Evolutionary conservation across 1,140 invertebrate genomes (phyloP).

Genomic region (Vanessa tameamea): DNA sequence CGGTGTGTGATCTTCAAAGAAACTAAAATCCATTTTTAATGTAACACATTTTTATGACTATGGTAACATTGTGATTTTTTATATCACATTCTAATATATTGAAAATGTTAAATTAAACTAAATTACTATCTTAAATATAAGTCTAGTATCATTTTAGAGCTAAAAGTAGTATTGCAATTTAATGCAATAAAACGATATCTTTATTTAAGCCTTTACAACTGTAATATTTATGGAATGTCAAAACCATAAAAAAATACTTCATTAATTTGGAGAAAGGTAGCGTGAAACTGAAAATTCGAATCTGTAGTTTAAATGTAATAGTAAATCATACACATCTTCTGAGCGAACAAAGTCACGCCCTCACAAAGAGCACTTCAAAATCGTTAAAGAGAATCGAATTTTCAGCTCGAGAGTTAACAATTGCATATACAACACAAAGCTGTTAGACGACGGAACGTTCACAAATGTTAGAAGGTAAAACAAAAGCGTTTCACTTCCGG

Average conservation of each 20-base stretch:
- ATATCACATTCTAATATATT: conserved; percentile 15
- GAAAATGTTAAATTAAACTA: neutral
- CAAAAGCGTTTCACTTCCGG: conserved; percentile 21
- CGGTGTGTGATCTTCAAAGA: conserved; percentile 42
- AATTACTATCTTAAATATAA: conserved; percentile 23
- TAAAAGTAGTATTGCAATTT: neutral
- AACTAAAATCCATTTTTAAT: conserved; percentile 8
- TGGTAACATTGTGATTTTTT: conserved; percentile 30
- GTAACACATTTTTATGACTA: conserved; percentile 19
- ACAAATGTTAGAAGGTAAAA: conserved; percentile 22
- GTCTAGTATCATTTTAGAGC: neutral
- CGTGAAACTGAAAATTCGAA: conserved; percentile 6
- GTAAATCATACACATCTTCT: neutral
- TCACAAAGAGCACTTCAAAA: neutral
- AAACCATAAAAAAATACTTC: conserved; percentile 15
- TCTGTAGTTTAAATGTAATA: neutral
- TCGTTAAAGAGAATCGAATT: neutral
- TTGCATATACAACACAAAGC: conserved; percentile 28
- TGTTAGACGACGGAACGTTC: conserved; percentile 21
- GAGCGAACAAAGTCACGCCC: neutral
- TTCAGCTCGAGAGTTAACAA: conserved; percentile 15
- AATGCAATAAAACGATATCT: neutral
- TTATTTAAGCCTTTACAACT: neutral
- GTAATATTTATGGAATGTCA: neutral
- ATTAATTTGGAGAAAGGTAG: neutral